Base-by-base conservation (phyloP, 2,113 vertebrate species). In the Toxostoma redivivum region DNA sequence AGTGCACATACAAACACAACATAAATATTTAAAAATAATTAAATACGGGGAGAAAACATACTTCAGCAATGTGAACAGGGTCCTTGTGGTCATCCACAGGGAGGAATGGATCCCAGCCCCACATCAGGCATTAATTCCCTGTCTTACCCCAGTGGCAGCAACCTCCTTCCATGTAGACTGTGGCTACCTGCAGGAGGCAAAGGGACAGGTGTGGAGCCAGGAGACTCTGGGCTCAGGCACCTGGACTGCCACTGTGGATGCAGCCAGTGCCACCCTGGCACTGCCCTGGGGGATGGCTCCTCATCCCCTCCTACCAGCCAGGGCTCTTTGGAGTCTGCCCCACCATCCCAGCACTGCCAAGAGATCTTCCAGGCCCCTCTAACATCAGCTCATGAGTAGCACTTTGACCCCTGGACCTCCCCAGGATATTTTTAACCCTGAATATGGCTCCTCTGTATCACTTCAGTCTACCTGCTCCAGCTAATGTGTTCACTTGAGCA, bases 31-130 rank as follows among this genome's bases (percentile, higher is more conserved):
- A 50, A 10, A n/a, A 62, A 28, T 35, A 57, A 73, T 56, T 20
- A 80, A 84, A 81, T 48, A 31, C 0, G 0, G 25, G 4, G 14
- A 1, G 0, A 2, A 35, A 20, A 9, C 8, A 40, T 5, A 5
- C 4, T 3, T 9, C 31, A 71, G n/a, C 2, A 3, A 22, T 14
- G 30, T 40, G 33, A 58, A 33, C 15, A 37, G 38, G 37, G 57
- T 81, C 42, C 37, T 65, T 24, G 30, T 25, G 54, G 28, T 27
- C 58, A 69, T 27, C 14, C 5, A 1, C 25, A n/a, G 25, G 28
- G 47, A 85, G 60, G 35, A 70, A 56, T 1, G 2, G 44, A 62
- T 37, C 22, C 42, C 53, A 44, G 28, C 24, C 35, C 65, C 42
- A 70, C 25, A 31, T 17, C 7, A 8, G 69, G 37, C 8, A 4